Evolutionary conservation across 92 coral and sea anemone genomes (phyloP).

Genomic region (Actinostola sp.): DNA sequence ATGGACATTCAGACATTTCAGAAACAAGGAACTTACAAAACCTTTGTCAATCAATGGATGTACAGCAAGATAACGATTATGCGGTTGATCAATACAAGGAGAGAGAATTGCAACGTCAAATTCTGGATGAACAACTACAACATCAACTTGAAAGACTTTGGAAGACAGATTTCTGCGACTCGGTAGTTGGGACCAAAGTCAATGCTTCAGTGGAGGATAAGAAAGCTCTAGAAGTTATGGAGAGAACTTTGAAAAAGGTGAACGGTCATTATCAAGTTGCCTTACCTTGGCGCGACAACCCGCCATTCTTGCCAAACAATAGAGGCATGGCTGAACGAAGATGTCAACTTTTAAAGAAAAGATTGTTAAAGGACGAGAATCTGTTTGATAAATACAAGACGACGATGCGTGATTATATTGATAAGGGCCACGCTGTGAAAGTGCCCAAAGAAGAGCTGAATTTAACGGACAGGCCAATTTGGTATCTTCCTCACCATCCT

Average conservation of each 20-base stretch:
- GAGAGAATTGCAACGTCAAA: conserved; percentile 3
- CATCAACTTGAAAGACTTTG: conserved; percentile 36
- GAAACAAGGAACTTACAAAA: no score
- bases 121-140: conserved; percentile 22
- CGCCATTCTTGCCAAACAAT: conserved; percentile 56
- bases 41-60: background rate
- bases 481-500: conserved; percentile 65
- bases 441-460: conserved; percentile 44
- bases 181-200: conserved; percentile 36
- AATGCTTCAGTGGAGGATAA: conserved; percentile 50
- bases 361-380: conserved; percentile 32
- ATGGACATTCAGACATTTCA: no score
- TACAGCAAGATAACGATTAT: background rate
- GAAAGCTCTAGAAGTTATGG: conserved; percentile 52
- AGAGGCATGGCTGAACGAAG: conserved; percentile 41
- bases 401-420: conserved; percentile 53
- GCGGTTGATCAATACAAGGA: background rate
- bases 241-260: conserved; percentile 33
- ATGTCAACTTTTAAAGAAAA: conserved; percentile 46
- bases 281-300: conserved; percentile 50
- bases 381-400: conserved; percentile 58
- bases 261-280: conserved; percentile 56
- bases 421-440: conserved; percentile 55
- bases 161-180: conserved; percentile 49
- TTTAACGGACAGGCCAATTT: conserved; percentile 28